phyloP scores from a whole-genome alignment of 2,888 invertebrate genomes.

The Polylopha cassiicola region DNA sequence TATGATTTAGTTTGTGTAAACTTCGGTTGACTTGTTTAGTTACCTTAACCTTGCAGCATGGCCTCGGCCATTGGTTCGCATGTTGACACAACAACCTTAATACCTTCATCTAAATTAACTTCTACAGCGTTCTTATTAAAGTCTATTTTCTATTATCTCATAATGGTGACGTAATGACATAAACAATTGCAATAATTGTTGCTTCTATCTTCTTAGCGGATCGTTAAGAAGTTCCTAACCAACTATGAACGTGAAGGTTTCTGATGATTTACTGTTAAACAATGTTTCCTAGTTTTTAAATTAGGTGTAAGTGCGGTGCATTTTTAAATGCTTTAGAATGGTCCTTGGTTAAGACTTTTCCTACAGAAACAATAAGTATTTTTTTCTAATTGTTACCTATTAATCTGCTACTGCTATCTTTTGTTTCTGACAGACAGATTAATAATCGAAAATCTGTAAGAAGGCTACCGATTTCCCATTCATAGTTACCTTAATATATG shows the following conservation, averaged over 20 bases:
- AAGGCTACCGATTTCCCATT: no score
- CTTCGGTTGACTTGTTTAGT: constrained; percentile 49
- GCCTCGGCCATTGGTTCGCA: constrained; percentile 50
- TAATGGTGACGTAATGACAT: constrained; percentile 12
- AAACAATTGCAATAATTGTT: constrained; percentile 18
- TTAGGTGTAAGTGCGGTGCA: no score
- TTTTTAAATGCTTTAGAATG: no score
- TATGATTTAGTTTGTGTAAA: constrained; percentile 28
- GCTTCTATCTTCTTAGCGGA: constrained; percentile 8
- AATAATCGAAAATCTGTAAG: no score
- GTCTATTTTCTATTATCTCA: constrained; percentile 21
- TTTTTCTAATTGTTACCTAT: no score
- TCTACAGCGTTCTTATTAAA: constrained; percentile 27
- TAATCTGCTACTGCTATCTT: no score
- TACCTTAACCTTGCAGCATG: constrained; percentile 56
- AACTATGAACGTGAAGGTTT: constrained; percentile 11
- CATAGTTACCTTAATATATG: no score
- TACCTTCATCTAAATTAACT: constrained; percentile 23
- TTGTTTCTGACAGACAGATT: no score
- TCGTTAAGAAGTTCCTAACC: constrained; percentile 18
- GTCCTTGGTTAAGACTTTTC: no score
- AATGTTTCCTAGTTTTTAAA: no score
- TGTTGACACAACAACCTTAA: constrained; percentile 29
- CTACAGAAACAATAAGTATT: no score
- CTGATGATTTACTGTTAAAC: constrained; percentile 5